Evolutionary conservation across 2,888 invertebrate genomes (phyloP).

Genomic region (Hypercompe scribonia): DNA sequence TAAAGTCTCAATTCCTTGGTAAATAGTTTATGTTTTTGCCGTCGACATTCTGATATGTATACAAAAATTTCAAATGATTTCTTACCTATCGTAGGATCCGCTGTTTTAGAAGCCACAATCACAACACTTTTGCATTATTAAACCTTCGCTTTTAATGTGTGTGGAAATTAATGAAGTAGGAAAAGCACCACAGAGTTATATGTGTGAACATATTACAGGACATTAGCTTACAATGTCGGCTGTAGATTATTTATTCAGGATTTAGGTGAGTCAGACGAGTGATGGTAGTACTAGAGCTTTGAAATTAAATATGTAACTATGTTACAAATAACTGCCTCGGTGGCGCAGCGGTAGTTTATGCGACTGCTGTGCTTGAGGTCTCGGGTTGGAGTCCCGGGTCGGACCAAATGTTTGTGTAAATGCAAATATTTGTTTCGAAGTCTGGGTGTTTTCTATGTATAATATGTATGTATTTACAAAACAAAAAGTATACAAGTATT

Average conservation of each 20-base stretch:
- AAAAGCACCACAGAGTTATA: conserved; percentile 60
- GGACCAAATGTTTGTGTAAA: too few species aligned
- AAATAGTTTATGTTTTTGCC: too few species aligned
- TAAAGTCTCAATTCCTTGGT: too few species aligned
- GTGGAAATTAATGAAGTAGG: conserved; percentile 79
- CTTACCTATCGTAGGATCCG: conserved; percentile 15
- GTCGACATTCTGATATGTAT: too few species aligned
- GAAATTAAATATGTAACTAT: not conserved
- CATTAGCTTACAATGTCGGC: conserved; percentile 35
- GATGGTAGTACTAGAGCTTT: conserved; percentile 2
- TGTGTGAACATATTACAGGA: conserved; percentile 27
- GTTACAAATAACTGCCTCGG: not conserved
- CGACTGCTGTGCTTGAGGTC: too few species aligned
- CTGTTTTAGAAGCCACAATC: conserved; percentile 51
- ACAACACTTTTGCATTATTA: conserved; percentile 73
- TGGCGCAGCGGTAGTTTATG: too few species aligned
- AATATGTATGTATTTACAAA: too few species aligned
- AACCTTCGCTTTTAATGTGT: conserved; percentile 77
- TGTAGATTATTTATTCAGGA: conserved; percentile 47
- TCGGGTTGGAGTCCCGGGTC: too few species aligned
- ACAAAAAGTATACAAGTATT: too few species aligned
- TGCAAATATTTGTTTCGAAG: too few species aligned
- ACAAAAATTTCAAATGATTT: not conserved
- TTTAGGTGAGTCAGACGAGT: conserved; percentile 41
- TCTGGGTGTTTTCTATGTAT: too few species aligned